A percentile compares a stretch with the other conserved stretches of the same genome.
Conservation (phyloP, 2,888 invertebrate species). For the Geophilus truncorum region DNA sequence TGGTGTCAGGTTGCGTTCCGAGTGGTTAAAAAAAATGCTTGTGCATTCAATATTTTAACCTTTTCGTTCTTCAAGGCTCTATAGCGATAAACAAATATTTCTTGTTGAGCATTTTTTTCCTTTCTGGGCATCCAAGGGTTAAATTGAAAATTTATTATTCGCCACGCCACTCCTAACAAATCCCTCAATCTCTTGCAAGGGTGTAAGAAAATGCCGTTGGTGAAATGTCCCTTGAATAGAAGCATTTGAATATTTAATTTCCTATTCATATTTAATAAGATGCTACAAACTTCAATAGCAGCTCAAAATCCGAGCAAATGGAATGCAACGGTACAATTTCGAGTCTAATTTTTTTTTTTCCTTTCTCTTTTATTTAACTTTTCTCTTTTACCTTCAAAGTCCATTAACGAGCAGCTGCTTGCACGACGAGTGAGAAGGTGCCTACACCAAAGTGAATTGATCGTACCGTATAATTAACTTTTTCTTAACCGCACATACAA, state of each 20-base stretch:
- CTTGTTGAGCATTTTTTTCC: too few species aligned
- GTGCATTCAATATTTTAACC: too few species aligned
- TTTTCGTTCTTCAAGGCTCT: too few species aligned
- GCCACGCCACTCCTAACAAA: background rate
- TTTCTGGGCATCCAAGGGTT: too few species aligned
- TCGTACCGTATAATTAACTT: conserved; percentile 24
- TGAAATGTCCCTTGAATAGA: background rate
- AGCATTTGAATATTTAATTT: conserved; percentile 8
- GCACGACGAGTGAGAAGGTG: background rate
- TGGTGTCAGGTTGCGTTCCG: too few species aligned
- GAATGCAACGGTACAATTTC: background rate
- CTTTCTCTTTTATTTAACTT: background rate
- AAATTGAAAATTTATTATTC: background rate
- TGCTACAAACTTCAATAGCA: background rate
- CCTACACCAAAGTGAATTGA: conserved; percentile 19
- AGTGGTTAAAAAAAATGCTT: too few species aligned
- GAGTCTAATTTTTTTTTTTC: background rate
- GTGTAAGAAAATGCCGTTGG: background rate
- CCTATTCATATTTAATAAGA: conserved; percentile 10
- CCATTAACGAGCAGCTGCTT: conserved; percentile 17
- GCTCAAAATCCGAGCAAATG: background rate
- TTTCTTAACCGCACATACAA: conserved; percentile 13
- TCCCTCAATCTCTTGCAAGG: background rate
- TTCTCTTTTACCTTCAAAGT: background rate
- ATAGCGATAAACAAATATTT: too few species aligned